A percentile compares a stretch with the other conserved stretches of the same genome.
Evolutionary conservation across 2,797 vertebrate genomes (phyloP).

Genomic region (Pantherophis alleghaniensis): DNA sequence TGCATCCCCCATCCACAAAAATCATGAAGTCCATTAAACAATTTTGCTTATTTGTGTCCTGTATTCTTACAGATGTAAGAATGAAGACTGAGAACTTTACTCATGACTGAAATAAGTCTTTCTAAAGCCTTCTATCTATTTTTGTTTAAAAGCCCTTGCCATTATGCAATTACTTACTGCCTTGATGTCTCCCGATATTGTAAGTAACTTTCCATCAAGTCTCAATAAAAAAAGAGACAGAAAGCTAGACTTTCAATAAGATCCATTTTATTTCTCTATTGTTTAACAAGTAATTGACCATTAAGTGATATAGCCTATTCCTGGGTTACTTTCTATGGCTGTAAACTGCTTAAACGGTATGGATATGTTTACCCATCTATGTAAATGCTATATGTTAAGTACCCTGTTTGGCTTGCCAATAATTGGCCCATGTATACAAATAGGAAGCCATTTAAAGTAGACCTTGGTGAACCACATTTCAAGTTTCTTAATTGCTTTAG

Average conservation of each 20-base stretch:
- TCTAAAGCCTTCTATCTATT: background rate
- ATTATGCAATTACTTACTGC: conserved; percentile 35
- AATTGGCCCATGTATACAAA: conserved; percentile 36
- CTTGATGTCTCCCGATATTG: conserved; percentile 39
- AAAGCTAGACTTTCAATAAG: conserved; percentile 47
- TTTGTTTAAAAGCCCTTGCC: conserved; percentile 23
- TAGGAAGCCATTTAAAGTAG: conserved; percentile 19
- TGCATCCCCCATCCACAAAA: background rate
- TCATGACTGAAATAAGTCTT: background rate
- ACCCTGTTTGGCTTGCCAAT: conserved; percentile 38
- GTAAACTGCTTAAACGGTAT: conserved; percentile 47
- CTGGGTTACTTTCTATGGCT: conserved; percentile 50
- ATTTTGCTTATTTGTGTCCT: background rate
- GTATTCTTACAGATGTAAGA: background rate
- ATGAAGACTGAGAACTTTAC: background rate
- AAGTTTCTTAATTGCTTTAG: background rate
- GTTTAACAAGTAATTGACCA: conserved; percentile 61
- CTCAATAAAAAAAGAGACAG: conserved; percentile 23
- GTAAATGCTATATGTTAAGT: conserved; percentile 55
- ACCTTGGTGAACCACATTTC: background rate
- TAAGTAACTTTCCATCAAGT: conserved; percentile 45
- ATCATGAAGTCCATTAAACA: background rate
- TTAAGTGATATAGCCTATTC: conserved; percentile 57
- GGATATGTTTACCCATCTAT: conserved; percentile 65
- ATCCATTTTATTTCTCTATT: conserved; percentile 61